Base-by-base conservation (phyloP, 1,140 invertebrate species). In the Tetranychus urticae region DNA sequence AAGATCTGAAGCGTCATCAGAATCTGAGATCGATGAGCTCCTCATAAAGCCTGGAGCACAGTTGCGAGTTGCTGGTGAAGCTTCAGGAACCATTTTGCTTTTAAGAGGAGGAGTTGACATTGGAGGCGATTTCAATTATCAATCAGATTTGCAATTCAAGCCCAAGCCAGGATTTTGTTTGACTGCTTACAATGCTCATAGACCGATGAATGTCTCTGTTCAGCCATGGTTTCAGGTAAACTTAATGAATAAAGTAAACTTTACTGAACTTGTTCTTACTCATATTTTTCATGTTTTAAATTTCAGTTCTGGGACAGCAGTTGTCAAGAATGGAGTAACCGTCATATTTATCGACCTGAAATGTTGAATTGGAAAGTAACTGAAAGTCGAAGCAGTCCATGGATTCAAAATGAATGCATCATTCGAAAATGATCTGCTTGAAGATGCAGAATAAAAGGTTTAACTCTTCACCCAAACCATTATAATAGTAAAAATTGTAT, bases 31-130 rank as follows among this genome's bases (percentile, higher is more conserved):
- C 23, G 47, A 62, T 35, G 13, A 62, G 13, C 10, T 59, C 3
- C 23, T 56, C 4, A 35, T 59, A 5, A 31, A 52, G 52, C 63
- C 63, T 13, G 33, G 61, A 33, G 61, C 62, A 4, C 35, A 52
- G 10, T 54, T 64, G 8, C n/a, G 62, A 37, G 45, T 61, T 7
- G 60, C 59, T n/a, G 63, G 65, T 45, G 63, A 66, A 60, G 62
- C 63, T 5, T n/a, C 56, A 1, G 62, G 61, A 8, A 64, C 36
- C 8, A 63, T 63, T 13, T 46, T 61, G 0, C 57, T 65, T 6
- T 60, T 57, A 5, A 33, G 45, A 39, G 56, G 56, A 6, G 61
- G 61, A 37, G 34, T 58, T 2, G 42, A 58, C 50, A 57, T 62
- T 33, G 61, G 56, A 4, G 61, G 61, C 2, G 56, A 63, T 36